Base-by-base conservation (phyloP, 2,113 vertebrate species). In the Trogon melanurus region DNA sequence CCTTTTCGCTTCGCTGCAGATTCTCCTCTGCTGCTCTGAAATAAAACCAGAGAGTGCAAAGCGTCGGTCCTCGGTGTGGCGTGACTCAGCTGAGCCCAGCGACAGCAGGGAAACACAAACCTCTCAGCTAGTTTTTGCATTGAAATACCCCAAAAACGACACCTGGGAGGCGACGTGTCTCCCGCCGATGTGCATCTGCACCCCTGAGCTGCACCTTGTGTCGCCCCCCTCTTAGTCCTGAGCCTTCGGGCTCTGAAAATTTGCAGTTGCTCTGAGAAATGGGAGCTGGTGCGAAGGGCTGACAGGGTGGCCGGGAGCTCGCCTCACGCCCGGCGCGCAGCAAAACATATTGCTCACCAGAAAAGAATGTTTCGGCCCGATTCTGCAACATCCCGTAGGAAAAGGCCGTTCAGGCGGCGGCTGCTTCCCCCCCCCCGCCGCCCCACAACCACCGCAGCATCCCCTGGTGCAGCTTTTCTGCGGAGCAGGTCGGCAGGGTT, bases 301-400 rank as follows among this genome's bases (percentile, higher is more conserved):
- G 2, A 70, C 6, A 4, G 70, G 81, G 72, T 20, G 32, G 81
- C 38, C 26, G 0, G 51, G 41, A 91, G 65, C 22, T 81, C 78
- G 53, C 80, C 66, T 91, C 81, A 91, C 38, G 3, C 14, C 19
- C 71, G 23, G 45, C 1, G 2, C 16, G 3, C 82, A 93, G 21
- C 78, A 91, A 97, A 97, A 96, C 96, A 96, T 9, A 36, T 44
- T 19, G 54, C 88, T 97, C 95, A 97, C 36, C 67, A 61, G 80
- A 85, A 89, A 95, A 91, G 95, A 96, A 97, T 97, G 93, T 85
- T 94, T 89, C 75, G 93, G 92, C 88, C 74, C 45, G 27, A 27
- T 75, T 48, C 50, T 67, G 48, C 78, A 85, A 25, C 22, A 5
- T 84, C 62, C 85, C 81, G 27, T 4, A 65, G 76, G 81, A 79